Evolutionary conservation across 2,113 vertebrate species (phyloP).

Genomic region (Gymnobelideus leadbeateri): DNA sequence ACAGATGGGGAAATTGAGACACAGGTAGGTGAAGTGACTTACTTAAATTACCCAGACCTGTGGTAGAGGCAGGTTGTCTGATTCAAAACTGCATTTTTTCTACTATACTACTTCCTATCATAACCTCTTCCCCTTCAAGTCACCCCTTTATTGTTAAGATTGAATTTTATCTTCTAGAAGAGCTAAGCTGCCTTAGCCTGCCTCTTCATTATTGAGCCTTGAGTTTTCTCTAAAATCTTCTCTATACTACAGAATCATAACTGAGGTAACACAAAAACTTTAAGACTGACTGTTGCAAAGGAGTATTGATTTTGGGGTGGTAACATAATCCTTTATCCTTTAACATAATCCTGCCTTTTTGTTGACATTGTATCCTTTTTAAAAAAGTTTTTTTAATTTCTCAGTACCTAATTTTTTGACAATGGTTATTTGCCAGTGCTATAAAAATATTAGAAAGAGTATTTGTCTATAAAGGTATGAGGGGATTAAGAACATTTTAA

Average conservation of each 20-base stretch:
- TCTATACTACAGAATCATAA: not conserved
- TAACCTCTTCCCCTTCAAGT: not conserved
- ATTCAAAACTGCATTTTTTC: not conserved
- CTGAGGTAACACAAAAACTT: not conserved
- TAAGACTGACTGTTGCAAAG: not conserved
- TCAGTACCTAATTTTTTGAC: slow-evolving; percentile 31
- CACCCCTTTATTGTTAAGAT: not conserved
- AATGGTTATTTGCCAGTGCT: slow-evolving; percentile 3
- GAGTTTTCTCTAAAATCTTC: slow-evolving; percentile 28
- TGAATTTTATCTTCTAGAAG: not conserved
- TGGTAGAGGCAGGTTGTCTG: not conserved
- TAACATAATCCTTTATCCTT: not conserved
- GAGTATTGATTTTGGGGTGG: not conserved
- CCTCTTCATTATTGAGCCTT: slow-evolving; percentile 44
- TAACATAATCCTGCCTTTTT: slow-evolving; percentile 9
- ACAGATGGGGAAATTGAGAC: not conserved
- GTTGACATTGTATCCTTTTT: slow-evolving; percentile 27
- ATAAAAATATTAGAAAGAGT: not conserved
- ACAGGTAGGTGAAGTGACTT: not conserved
- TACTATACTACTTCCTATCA: not conserved
- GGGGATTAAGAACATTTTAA: not conserved
- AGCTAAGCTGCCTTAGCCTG: slow-evolving; percentile 27
- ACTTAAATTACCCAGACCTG: not conserved
- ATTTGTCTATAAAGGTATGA: slow-evolving; percentile 34
- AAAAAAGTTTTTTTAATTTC: slow-evolving; percentile 22